Evolutionary conservation across 2,113 vertebrate species (phyloP), one percentile per base, ranked within the genome.

Genomic region (Pogonocichla stellata): DNA sequence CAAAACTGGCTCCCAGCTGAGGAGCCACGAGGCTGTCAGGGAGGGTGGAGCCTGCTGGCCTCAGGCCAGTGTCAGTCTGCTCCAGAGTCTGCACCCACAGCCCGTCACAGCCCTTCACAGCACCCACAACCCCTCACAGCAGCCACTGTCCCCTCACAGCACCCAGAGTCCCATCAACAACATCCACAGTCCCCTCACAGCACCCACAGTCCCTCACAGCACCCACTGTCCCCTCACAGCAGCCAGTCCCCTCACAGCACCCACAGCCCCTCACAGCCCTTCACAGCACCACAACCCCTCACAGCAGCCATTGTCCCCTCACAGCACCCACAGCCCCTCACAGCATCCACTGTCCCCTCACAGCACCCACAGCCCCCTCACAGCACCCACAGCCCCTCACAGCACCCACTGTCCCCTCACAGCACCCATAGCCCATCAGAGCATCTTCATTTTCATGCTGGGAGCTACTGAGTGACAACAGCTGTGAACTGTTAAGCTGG

Each of bases 401-500:
- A 57, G 70, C 60, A 60, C 24, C 51, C 51, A 53, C 10, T 18
- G 29, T 38, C 47, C 16, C 51, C 8, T 28, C 34, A 29, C 40
- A 65, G 70, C 60, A 58, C 23, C 54, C 51, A 31, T 9, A 51
- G 51, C 47, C 33, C 51, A 4, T 28, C 34, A 29, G 20, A 57
- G 71, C 61, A 61, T 54, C 86, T 61, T n/a, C 64, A 70, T 0
- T 24, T 48, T 58, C 67, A 78, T 0, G 0, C 18, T 4, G 6
- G 31, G 14, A 80, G 42, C 3, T 38, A 54, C 43, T 4, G 6
- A n/a, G 69, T 5, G 28, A 36, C 47, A 38, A 22, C 36, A 79
- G 53, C 66, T 71, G 65, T 43, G 12, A 60, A 38, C 8, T 0
- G 3, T n/a, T 45, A 47, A 0, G 0, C 28, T 10, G 24, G n/a